Conservation (phyloP, 2,113 vertebrate species). For the Bolborhynchus lineola region DNA sequence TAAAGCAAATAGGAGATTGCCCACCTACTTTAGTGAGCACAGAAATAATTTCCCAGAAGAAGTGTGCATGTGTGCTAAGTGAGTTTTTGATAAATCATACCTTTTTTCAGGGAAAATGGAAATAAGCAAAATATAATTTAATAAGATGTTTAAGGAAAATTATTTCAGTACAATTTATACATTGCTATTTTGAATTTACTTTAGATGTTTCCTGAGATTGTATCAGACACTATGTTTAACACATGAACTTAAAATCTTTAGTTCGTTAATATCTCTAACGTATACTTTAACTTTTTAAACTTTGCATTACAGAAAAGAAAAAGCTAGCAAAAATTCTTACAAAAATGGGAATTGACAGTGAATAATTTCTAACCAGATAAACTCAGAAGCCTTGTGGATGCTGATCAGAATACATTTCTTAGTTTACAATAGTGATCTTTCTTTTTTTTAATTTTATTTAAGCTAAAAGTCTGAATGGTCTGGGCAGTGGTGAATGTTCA, state of each 20-base stretch:
- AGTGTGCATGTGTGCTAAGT: background rate
- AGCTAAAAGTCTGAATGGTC: conserved; percentile 83
- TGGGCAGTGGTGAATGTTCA: conserved; percentile 96
- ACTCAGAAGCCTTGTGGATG: conserved; percentile 84
- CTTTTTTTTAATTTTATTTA: conserved; percentile 72
- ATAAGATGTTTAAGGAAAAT: conserved; percentile 70
- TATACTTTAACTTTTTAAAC: conserved; percentile 45
- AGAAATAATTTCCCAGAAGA: background rate
- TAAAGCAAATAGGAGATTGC: background rate
- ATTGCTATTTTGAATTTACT: conserved; percentile 64
- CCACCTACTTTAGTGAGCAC: background rate
- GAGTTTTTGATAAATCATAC: conserved; percentile 2
- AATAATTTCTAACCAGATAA: conserved; percentile 56
- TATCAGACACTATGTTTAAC: conserved; percentile 55
- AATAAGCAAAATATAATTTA: conserved; percentile 84
- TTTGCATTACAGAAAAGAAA: conserved; percentile 43
- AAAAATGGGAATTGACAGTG: conserved; percentile 44
- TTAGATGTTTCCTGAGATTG: conserved; percentile 69
- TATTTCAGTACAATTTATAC: conserved; percentile 40
- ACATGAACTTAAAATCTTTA: conserved; percentile 30
- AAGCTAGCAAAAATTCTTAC: background rate
- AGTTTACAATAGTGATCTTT: conserved; percentile 80
- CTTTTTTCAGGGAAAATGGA: conserved; percentile 70
- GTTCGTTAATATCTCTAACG: conserved; percentile 50
- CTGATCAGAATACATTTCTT: conserved; percentile 80